These are phyloP conservation scores for Microchrysa polita DNA, from an alignment of 2,888 invertebrate genomes.

Conservation along the genomic window DNA sequence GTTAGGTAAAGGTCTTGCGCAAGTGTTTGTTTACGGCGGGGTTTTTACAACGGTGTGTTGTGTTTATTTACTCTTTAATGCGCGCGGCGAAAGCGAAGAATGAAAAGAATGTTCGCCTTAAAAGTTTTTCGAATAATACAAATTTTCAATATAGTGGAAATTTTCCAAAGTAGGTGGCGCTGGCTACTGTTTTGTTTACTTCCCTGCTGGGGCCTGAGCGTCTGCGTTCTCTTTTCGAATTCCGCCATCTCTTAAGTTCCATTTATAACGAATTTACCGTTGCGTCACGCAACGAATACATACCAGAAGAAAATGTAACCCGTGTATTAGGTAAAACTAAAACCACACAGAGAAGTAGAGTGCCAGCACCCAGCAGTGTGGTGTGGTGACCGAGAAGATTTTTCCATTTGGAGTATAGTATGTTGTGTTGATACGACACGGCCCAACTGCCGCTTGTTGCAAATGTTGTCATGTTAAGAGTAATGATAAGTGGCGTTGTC, in stretches of 20 bases:
- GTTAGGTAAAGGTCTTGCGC: conserved; percentile 23
- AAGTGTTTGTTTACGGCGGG: conserved; percentile 26
- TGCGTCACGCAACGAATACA: conserved; percentile 13
- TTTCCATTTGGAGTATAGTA: no score
- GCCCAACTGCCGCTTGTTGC: no score
- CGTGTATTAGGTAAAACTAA: no score
- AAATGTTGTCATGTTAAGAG: no score
- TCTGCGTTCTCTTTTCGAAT: conserved; percentile 39
- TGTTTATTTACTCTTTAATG: conserved; percentile 42
- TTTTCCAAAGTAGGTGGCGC: conserved; percentile 56
- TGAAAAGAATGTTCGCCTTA: conserved; percentile 46
- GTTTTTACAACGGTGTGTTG: not conserved
- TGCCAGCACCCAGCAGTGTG: no score
- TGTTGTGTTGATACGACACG: no score
- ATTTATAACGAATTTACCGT: conserved; percentile 28
- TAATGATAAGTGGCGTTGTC: no score
- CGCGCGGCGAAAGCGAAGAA: conserved; percentile 37
- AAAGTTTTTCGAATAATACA: conserved; percentile 49
- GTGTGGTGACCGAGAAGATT: no score
- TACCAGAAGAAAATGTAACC: no score
- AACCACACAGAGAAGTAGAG: no score
- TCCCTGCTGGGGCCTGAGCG: conserved; percentile 22
- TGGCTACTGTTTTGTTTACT: conserved; percentile 45
- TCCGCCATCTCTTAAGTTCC: conserved; percentile 21
- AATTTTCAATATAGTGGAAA: conserved; percentile 52